phyloP scores from a whole-genome alignment of 1,140 invertebrate species.

The Ips typographus region DNA sequence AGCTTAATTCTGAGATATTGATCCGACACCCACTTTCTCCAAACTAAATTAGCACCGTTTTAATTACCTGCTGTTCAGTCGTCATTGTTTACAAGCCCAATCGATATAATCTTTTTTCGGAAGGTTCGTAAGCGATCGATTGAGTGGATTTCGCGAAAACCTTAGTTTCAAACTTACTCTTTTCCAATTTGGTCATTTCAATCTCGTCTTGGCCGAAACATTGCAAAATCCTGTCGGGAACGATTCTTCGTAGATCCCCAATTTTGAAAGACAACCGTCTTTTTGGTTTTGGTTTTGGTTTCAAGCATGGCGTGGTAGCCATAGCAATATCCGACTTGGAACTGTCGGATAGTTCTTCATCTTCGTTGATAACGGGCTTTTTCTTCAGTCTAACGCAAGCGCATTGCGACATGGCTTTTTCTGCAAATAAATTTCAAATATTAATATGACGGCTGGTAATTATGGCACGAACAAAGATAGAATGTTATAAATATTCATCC shows the following conservation, averaged over 20 bases:
- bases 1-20: no score
- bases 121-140: background rate
- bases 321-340: constrained; percentile 33
- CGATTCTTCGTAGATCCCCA: constrained; percentile 32
- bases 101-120: background rate
- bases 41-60: no score
- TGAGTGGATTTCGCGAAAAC: no score
- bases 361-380: constrained; percentile 35
- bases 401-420: constrained; percentile 28
- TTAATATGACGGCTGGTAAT: no score
- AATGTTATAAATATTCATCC: no score
- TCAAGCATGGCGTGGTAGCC: constrained; percentile 11
- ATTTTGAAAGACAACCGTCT: constrained; percentile 32
- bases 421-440: background rate
- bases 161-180: constrained; percentile 60
- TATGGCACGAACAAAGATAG: no score
- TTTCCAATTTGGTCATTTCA: constrained; percentile 68
- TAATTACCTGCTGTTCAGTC: background rate
- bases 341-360: constrained; percentile 36
- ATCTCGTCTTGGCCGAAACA: constrained; percentile 53
- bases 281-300: constrained; percentile 21
- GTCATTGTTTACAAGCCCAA: background rate
- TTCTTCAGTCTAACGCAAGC: constrained; percentile 34
- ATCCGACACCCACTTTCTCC: no score
- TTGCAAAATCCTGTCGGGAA: constrained; percentile 40